Conservation (phyloP, 1,140 invertebrate species). For the Aphis gossypii region DNA sequence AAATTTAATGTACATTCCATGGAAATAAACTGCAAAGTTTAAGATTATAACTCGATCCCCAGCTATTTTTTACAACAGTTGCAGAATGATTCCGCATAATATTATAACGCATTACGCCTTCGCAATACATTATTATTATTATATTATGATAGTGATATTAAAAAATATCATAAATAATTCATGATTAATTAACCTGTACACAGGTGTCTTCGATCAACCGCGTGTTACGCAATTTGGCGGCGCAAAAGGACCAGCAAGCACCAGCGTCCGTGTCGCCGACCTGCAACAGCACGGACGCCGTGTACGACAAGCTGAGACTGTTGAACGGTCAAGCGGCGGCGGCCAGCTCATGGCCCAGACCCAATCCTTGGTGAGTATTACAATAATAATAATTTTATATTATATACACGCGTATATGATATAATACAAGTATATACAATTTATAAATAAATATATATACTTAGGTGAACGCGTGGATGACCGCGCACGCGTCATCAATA, state of each 20-base stretch:
- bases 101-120: background rate
- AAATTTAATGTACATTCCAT: background rate
- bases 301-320: conserved; percentile 86
- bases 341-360: conserved; percentile 70
- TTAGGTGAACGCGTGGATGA: background rate
- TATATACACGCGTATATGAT: background rate
- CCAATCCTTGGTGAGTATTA: conserved; percentile 68
- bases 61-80: background rate
- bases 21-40: background rate
- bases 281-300: conserved; percentile 66
- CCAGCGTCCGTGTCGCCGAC: conserved; percentile 62
- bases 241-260: conserved; percentile 78
- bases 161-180: background rate
- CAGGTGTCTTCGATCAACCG: conserved; percentile 99
- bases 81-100: background rate
- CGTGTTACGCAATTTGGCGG: conserved; percentile 92
- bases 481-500: conserved; percentile 1
- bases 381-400: background rate
- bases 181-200: background rate
- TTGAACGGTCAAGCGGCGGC: conserved; percentile 79
- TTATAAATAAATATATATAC: background rate
- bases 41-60: background rate
- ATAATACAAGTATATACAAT: background rate
- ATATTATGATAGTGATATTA: background rate
- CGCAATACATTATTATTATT: background rate